These are phyloP conservation scores for Melinopterus prodromus DNA, from an alignment of 2,888 invertebrate genomes.

Conservation along the genomic window DNA sequence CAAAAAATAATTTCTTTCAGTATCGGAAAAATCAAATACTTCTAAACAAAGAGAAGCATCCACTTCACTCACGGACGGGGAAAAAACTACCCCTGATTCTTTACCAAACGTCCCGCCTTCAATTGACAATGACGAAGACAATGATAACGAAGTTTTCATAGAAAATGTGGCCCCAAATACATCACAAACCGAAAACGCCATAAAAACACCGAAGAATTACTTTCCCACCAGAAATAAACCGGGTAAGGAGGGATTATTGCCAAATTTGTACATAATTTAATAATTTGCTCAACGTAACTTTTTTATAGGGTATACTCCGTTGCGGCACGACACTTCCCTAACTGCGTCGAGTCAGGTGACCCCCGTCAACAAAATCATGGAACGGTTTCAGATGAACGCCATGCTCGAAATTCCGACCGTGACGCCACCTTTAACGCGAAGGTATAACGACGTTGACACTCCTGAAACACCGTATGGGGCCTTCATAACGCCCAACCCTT, in stretches of 20 bases:
- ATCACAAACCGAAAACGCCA: background rate
- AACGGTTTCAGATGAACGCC: conserved; percentile 51
- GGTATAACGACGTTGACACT: conserved; percentile 60
- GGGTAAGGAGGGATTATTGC: background rate
- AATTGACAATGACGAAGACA: no score
- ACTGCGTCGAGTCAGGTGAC: conserved; percentile 43
- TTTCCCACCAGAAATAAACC: background rate
- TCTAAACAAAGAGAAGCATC: no score
- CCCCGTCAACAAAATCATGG: conserved; percentile 56
- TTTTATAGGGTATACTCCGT: background rate
- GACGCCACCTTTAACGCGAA: conserved; percentile 52
- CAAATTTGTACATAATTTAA: conserved; percentile 9
- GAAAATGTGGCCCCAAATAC: no score
- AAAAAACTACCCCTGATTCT: no score
- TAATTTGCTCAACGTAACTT: no score
- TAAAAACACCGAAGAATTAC: conserved; percentile 4
- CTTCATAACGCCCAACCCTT: conserved; percentile 62
- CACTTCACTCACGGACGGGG: no score
- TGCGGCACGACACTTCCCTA: background rate
- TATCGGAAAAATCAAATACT: no score
- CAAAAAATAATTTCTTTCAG: no score
- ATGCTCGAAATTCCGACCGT: conserved; percentile 47
- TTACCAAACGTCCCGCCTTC: no score
- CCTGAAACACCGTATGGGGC: conserved; percentile 67
- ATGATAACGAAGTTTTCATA: no score